Evolutionary conservation across 2,113 vertebrate species (phyloP), one percentile per base, ranked within the genome.

Genomic region (Entomyzon cyanotis): DNA sequence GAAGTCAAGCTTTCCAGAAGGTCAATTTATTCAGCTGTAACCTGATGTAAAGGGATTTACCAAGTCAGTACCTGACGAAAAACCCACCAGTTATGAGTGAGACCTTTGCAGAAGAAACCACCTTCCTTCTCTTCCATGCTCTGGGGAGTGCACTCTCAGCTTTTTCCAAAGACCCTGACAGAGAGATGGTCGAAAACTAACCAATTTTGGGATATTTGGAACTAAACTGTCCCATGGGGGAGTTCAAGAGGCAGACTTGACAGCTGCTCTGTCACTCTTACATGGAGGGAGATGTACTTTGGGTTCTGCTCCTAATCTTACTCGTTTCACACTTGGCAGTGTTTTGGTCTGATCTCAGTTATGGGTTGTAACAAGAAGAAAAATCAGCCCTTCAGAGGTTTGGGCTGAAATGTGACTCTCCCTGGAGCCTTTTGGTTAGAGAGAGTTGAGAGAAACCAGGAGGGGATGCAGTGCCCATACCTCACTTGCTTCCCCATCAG

Each of bases 381-480:
- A 64, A 96, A 90, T 94, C 47, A 92, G 41, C 35, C 44, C 80
- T 89, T 63, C n/a, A 50, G 78, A 85, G 76, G 23, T 35, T 92
- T 67, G 73, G 71, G 24, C 50, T 93, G 93, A 94, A 97, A 96
- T 56, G 58, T 47, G 77, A 87, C 44, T 71, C 89, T 94, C 93
- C 80, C 83, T 92, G 83, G 86, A 94, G 93, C 30, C 16, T 89
- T 93, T 91, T 78, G 24, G 30, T 64, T 56, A 60, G 47, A 92
- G 46, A 53, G 33, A 78, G 27, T 27, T 78, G 80, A 92, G 64
- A 89, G 80, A 89, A 93, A 68, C 17, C 17, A 53, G 73, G 64
- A 90, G 56, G 28, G 68, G 22, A 64, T 81, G 73, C 68, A 68
- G 68, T 78, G 52, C 24, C 71, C 46, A 14, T 22, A 60, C 8